Evolutionary conservation across 1,140 invertebrate genomes (phyloP), one percentile per base, ranked within the genome.

Genomic region (Zaprionus camerounensis): DNA sequence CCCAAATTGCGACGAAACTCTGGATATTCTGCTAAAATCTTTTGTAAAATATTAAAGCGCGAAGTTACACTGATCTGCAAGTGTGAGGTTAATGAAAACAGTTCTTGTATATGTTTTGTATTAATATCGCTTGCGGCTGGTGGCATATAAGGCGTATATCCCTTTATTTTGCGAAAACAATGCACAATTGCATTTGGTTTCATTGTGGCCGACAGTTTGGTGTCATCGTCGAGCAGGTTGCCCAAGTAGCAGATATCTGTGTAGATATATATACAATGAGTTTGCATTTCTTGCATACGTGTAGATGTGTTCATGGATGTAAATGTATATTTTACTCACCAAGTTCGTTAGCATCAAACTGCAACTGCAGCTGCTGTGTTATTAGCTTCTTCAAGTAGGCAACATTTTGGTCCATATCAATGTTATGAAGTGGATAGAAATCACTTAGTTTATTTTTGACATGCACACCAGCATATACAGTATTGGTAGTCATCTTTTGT

Each of bases 1-100:
- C 91, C 92, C 57, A 92, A 59, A 81, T 93, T 92, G 24, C 83
- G 84, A 20, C 88, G 84, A 55, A 93, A 93, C 36, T 93, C 92
- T 5, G 92, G 92, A 80, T 92, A 93, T 58, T 92, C 90, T 0
- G 79, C 80, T 1, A 93, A 61, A 9, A 93, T 91, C 65, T 92
- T 92, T 46, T 92, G 90, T 9, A 92, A 36, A 24, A 92, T 92
- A 41, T 92, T 92, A 6, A 92, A 90, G 1, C 91, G 78, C 1
- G 87, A 92, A 6, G 74, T 80, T 2, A 92, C 91, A 70, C 85
- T 92, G 12, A 92, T 91, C 64, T 92, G 91, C 51, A 91, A 82
- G 51, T 92, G 85, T 44, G 91, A 88, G 2, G 90, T 92, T 71
- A 91, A 49, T n/a, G 86, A 87, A 38, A 92, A 92, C 0, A 92